These are phyloP conservation scores for Amphimallon solstitiale DNA, from an alignment of 2,888 invertebrate genomes.

Conservation along the genomic window DNA sequence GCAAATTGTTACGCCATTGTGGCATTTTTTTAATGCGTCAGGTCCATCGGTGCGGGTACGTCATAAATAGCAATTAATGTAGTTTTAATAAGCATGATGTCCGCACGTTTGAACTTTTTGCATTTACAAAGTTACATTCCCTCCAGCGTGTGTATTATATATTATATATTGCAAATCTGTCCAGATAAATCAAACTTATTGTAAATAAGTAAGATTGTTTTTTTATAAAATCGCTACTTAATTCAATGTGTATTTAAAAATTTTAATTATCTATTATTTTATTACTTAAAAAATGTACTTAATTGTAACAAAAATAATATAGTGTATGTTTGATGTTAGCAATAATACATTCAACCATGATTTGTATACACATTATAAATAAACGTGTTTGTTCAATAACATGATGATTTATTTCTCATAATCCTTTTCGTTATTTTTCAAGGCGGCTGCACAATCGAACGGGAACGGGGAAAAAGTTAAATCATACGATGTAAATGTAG, in stretches of 20 bases:
- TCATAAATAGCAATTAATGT: slow-evolving; percentile 24
- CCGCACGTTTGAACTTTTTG: slow-evolving; percentile 43
- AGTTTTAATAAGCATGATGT: slow-evolving; percentile 14
- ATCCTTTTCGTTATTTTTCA: too few relatives aligned
- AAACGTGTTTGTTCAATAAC: slow-evolving; percentile 64
- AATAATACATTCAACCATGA: slow-evolving; percentile 60
- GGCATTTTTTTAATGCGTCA: slow-evolving; percentile 54
- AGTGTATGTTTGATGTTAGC: slow-evolving; percentile 65
- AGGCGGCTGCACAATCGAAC: too few relatives aligned
- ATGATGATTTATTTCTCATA: not conserved
- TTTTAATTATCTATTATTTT: slow-evolving; percentile 61
- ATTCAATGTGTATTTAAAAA: slow-evolving; percentile 57
- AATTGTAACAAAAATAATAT: slow-evolving; percentile 60
- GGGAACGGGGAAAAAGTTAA: too few relatives aligned
- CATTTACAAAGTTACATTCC: slow-evolving; percentile 60
- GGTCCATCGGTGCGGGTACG: slow-evolving; percentile 41
- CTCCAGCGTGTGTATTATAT: slow-evolving; percentile 62
- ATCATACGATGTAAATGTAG: too few relatives aligned
- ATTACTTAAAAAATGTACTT: slow-evolving; percentile 63
- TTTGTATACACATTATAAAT: slow-evolving; percentile 64
- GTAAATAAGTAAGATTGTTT: slow-evolving; percentile 62
- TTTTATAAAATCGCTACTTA: slow-evolving; percentile 60
- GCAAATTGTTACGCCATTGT: slow-evolving; percentile 53
- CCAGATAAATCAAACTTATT: slow-evolving; percentile 64
- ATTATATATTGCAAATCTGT: slow-evolving; percentile 63